Conservation (phyloP, 1,140 invertebrate species). For the Drosophila pallidifrons region DNA sequence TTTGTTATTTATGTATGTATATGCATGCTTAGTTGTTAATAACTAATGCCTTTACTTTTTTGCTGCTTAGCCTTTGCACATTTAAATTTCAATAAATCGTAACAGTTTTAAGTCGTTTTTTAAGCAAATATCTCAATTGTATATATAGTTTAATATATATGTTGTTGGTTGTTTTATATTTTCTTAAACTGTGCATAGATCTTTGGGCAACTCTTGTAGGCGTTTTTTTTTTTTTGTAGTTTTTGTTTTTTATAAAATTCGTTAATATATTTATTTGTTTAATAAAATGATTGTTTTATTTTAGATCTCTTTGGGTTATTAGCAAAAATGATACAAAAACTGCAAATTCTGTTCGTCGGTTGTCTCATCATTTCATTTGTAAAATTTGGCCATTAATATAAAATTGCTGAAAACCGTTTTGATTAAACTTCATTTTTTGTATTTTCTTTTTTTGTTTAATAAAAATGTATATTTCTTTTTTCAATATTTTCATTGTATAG, state of each 20-base stretch:
- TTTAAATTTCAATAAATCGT: conserved; percentile 51
- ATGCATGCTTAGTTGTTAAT: conserved; percentile 47
- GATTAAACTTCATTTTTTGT: conserved; percentile 63
- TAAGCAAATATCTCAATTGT: conserved; percentile 56
- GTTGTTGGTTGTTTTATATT: conserved; percentile 13
- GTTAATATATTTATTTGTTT: conserved; percentile 61
- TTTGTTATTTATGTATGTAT: conserved; percentile 26
- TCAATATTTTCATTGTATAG: conserved; percentile 37
- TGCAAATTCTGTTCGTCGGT: conserved; percentile 40
- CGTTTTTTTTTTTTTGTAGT: conserved; percentile 29
- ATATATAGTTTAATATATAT: conserved; percentile 12
- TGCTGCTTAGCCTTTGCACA: conserved; percentile 59
- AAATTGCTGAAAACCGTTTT: conserved; percentile 80
- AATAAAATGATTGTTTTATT: conserved; percentile 76
- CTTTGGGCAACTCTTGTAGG: conserved; percentile 44
- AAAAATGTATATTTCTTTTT: conserved; percentile 20
- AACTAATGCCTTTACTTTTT: conserved; percentile 70
- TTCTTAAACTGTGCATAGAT: conserved; percentile 57
- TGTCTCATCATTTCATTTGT: conserved; percentile 49
- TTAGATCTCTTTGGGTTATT: conserved; percentile 72
- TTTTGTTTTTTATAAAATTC: conserved; percentile 62
- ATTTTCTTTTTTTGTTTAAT: conserved; percentile 50
- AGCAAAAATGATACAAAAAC: conserved; percentile 77
- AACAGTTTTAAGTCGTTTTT: conserved; percentile 70
- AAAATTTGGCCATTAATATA: conserved; percentile 81